Conservation (phyloP, 2,113 vertebrate genomes). For the Epinephelus moara region DNA sequence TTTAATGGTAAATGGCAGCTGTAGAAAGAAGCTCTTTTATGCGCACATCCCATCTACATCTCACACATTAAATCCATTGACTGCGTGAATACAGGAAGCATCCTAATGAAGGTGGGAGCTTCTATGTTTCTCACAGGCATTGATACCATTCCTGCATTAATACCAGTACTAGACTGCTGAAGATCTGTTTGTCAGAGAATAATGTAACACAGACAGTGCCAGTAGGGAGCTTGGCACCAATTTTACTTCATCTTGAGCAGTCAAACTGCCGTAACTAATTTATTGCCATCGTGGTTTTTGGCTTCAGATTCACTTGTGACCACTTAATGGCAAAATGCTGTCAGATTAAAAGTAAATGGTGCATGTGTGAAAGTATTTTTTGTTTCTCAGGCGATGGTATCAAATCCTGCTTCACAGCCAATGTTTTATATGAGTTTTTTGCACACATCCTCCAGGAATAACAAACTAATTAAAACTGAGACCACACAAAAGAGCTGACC, state of each 20-base stretch:
- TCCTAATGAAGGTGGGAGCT: neutral
- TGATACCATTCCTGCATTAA: neutral
- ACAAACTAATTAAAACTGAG: neutral
- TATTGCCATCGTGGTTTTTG: constrained; percentile 3
- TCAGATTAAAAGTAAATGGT: constrained; percentile 30
- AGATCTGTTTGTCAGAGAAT: neutral
- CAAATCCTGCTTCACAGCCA: neutral
- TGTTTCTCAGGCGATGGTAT: constrained; percentile 1
- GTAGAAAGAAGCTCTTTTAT: neutral
- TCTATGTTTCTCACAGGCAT: neutral
- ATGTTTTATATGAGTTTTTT: neutral
- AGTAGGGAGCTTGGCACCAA: neutral
- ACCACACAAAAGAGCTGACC: neutral
- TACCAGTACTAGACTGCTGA: neutral
- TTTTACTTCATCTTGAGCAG: constrained; percentile 26
- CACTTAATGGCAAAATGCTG: constrained; percentile 3
- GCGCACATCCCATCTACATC: neutral
- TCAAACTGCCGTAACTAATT: constrained; percentile 54
- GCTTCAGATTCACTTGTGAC: constrained; percentile 15
- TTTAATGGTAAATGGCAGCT: neutral
- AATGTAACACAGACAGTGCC: neutral
- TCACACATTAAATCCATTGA: neutral
- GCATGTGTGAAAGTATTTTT: constrained; percentile 5
- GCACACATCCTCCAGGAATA: neutral
- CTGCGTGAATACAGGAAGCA: neutral